phyloP scores from a whole-genome alignment of 53 echinoderm and acorn worm genomes.

The Antedon mediterranea region DNA sequence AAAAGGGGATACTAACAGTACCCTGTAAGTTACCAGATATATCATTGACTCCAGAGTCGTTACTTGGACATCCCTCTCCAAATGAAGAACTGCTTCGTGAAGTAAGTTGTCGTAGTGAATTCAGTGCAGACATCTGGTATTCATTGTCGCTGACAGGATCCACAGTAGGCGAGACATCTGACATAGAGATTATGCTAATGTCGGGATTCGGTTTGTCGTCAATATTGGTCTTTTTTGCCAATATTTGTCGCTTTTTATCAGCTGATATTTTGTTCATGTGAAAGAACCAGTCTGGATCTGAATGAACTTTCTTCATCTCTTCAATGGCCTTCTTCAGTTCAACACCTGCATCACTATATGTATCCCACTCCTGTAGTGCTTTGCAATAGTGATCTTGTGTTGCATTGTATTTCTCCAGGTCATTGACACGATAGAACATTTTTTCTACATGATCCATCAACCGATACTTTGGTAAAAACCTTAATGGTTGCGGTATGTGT shows the following conservation, averaged over 20 bases:
- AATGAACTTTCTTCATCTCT: neutral
- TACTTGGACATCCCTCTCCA: too few relatives aligned
- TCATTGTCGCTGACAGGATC: neutral
- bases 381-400: neutral
- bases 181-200: neutral
- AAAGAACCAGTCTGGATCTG: neutral
- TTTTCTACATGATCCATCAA: neutral
- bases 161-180: neutral
- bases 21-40: too few relatives aligned
- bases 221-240: neutral
- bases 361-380: neutral
- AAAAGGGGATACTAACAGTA: too few relatives aligned
- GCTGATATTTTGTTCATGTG: neutral
- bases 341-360: neutral
- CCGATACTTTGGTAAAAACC: neutral
- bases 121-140: neutral
- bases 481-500: neutral
- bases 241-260: neutral
- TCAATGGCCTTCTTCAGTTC: neutral
- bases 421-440: neutral
- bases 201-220: neutral
- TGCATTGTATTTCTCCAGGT: neutral
- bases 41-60: too few relatives aligned
- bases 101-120: neutral
- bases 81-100: neutral